These are phyloP conservation scores for Cettia cetti DNA, from an alignment of 2,113 vertebrate genomes.

Conservation along the genomic window DNA sequence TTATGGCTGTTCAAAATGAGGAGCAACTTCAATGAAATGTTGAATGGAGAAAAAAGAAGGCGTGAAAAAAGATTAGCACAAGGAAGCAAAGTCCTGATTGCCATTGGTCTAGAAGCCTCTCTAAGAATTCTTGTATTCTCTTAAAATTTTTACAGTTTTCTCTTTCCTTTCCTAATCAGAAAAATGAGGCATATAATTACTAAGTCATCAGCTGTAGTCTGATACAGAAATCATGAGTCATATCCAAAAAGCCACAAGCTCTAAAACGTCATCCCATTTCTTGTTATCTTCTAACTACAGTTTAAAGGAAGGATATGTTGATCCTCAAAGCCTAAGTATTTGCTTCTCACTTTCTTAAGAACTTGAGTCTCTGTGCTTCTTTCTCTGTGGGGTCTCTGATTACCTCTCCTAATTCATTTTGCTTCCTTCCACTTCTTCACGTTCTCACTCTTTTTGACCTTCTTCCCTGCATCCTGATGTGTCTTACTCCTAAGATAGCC, in stretches of 20 bases:
- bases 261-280: not conserved
- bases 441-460: not conserved
- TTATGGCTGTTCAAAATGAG: not conserved
- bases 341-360: not conserved
- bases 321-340: not conserved
- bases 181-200: not conserved
- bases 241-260: not conserved
- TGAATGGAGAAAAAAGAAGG: not conserved
- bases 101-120: not conserved
- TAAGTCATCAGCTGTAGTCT: not conserved
- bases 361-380: accelerated
- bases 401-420: not conserved
- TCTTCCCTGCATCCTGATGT: not conserved
- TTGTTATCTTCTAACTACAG: not conserved
- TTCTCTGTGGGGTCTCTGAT: not conserved
- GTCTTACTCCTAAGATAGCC: not conserved
- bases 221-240: not conserved
- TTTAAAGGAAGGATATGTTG: not conserved
- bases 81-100: not conserved
- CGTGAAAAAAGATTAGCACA: not conserved
- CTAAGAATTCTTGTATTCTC: not conserved
- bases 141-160: not conserved
- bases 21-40: not conserved
- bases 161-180: not conserved
- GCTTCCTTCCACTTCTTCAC: not conserved